phyloP scores from a whole-genome alignment of 2,113 vertebrate genomes.

The Mobula birostris region DNA sequence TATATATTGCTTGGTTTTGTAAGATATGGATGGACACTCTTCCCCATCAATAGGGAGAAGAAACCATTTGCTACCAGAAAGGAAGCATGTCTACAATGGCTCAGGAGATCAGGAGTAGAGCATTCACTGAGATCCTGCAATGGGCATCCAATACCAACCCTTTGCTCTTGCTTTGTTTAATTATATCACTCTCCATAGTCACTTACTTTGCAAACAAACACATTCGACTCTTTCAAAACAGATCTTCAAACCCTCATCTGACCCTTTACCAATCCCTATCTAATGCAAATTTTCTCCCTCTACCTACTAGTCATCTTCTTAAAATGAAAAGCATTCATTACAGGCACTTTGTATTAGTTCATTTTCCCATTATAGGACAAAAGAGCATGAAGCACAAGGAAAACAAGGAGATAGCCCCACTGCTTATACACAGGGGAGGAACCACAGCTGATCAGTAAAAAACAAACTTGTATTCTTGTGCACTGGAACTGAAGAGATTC shows the following conservation, averaged over 20 bases:
- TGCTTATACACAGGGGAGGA: too few species aligned
- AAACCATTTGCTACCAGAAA: background rate
- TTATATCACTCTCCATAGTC: background rate
- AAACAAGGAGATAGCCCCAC: too few species aligned
- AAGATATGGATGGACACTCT: background rate
- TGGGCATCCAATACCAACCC: background rate
- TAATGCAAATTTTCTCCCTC: background rate
- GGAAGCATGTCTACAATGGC: background rate
- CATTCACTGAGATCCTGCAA: background rate
- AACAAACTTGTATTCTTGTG: too few species aligned
- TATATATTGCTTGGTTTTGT: background rate
- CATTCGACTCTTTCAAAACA: background rate
- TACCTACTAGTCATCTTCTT: background rate
- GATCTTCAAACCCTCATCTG: background rate
- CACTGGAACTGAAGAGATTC: too few species aligned
- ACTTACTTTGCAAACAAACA: background rate
- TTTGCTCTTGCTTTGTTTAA: background rate
- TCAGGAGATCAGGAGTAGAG: background rate
- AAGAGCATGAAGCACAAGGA: too few species aligned
- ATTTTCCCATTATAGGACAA: too few species aligned
- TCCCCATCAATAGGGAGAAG: background rate
- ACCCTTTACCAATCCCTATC: background rate
- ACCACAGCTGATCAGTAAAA: too few species aligned
- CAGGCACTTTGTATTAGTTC: too few species aligned
- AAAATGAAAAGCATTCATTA: background rate